Evolutionary conservation across 2,888 invertebrate genomes (phyloP).

Genomic region (Timema podura): DNA sequence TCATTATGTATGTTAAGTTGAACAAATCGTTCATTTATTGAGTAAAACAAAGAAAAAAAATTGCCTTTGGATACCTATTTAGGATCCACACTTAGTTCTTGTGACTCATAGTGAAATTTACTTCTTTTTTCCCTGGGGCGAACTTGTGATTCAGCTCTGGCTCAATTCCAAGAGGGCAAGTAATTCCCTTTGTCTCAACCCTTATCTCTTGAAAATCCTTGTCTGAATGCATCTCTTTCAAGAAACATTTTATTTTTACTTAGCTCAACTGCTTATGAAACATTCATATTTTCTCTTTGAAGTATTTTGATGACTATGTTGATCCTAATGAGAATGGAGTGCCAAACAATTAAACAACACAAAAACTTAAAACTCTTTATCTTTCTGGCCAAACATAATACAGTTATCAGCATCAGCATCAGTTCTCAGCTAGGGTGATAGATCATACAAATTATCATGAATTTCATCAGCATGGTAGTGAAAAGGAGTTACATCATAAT

Average conservation of each 20-base stretch:
- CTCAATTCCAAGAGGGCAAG: neutral
- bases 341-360: neutral
- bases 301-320: neutral
- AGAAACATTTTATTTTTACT: neutral
- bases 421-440: neutral
- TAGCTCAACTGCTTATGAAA: constrained; percentile 8
- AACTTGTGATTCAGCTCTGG: neutral
- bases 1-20: neutral
- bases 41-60: neutral
- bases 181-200: neutral
- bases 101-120: neutral
- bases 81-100: neutral
- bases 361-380: neutral
- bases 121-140: neutral
- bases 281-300: constrained; percentile 4
- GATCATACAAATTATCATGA: neutral
- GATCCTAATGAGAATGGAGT: neutral
- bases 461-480: neutral
- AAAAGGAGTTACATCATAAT: neutral
- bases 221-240: neutral
- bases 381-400: neutral
- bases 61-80: neutral
- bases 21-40: neutral
- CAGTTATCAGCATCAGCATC: neutral
- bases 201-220: constrained; percentile 4